Evolutionary conservation across 30 jellyfish, hydroid and myxozoan genomes (phyloP).

Genomic region (Catostylus mosaicus): DNA sequence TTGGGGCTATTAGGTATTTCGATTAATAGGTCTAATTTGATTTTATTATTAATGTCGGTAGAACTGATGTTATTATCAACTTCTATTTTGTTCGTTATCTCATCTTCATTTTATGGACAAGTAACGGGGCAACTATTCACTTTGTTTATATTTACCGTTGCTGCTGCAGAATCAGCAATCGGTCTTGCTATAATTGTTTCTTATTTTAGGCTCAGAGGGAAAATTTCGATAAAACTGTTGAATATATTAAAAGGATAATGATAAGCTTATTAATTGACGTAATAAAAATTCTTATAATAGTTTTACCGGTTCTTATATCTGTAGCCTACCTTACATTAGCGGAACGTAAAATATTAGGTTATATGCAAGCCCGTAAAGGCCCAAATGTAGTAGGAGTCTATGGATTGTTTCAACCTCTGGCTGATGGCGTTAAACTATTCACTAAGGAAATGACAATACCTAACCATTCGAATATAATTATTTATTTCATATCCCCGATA

Average conservation of each 20-base stretch:
- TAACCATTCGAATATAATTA: constrained; percentile 21
- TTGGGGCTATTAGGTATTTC: constrained; percentile 29
- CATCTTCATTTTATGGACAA: not conserved
- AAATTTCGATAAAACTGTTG: constrained; percentile 26
- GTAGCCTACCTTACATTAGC: constrained; percentile 71
- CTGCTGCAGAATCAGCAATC: constrained; percentile 70
- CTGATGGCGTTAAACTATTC: constrained; percentile 73
- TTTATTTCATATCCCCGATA: constrained; percentile 63
- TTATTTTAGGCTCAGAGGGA: constrained; percentile 57
- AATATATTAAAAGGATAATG: constrained; percentile 60
- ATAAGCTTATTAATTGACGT: not conserved
- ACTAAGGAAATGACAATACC: constrained; percentile 62
- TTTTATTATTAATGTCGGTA: constrained; percentile 29
- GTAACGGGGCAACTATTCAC: constrained; percentile 34
- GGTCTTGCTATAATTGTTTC: constrained; percentile 51
- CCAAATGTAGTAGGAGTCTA: constrained; percentile 82
- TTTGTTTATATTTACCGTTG: constrained; percentile 40
- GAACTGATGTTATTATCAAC: constrained; percentile 36
- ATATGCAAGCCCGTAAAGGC: constrained; percentile 59
- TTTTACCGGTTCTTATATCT: constrained; percentile 32
- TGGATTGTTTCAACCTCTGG: constrained; percentile 81
- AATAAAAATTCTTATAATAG: not conserved
- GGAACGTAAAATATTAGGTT: constrained; percentile 74
- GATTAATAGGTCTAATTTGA: constrained; percentile 46
- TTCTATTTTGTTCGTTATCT: constrained; percentile 9